These are phyloP conservation scores for Cavia aperea DNA, from an alignment of 2,113 vertebrate species.

Conservation along the genomic window DNA sequence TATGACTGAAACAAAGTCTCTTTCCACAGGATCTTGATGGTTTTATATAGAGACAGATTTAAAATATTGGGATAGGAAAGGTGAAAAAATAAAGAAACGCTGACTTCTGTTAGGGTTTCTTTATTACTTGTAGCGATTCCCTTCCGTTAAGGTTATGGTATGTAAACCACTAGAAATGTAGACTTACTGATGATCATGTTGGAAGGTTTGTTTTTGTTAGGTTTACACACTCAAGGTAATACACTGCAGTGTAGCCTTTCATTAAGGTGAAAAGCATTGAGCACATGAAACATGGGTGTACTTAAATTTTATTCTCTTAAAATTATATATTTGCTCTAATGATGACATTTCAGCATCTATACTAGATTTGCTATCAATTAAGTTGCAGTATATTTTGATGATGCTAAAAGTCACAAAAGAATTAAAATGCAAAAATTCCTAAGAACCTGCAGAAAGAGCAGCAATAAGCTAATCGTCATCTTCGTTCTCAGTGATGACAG, in stretches of 20 bases:
- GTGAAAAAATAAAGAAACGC: background rate
- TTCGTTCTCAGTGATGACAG: background rate
- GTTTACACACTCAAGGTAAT: background rate
- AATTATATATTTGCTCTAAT: background rate
- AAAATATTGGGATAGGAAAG: background rate
- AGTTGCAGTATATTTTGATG: constrained; percentile 11
- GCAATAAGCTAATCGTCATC: background rate
- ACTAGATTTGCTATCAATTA: constrained; percentile 15
- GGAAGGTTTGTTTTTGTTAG: background rate
- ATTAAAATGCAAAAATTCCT: constrained; percentile 13
- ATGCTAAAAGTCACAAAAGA: background rate
- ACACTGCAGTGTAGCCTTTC: background rate
- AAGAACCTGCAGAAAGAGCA: background rate
- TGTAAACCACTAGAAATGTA: background rate
- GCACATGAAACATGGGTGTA: background rate
- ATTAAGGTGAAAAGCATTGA: constrained; percentile 8
- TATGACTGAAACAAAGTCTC: background rate
- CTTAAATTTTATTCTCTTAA: background rate
- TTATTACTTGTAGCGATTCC: background rate
- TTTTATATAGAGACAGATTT: background rate
- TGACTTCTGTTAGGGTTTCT: background rate
- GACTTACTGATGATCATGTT: background rate
- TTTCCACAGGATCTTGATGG: background rate
- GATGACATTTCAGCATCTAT: background rate
- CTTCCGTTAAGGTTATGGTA: background rate